Evolutionary conservation across 2,888 invertebrate species (phyloP), one percentile per base, ranked within the genome.

Genomic region (Chelonus formosanus): DNA sequence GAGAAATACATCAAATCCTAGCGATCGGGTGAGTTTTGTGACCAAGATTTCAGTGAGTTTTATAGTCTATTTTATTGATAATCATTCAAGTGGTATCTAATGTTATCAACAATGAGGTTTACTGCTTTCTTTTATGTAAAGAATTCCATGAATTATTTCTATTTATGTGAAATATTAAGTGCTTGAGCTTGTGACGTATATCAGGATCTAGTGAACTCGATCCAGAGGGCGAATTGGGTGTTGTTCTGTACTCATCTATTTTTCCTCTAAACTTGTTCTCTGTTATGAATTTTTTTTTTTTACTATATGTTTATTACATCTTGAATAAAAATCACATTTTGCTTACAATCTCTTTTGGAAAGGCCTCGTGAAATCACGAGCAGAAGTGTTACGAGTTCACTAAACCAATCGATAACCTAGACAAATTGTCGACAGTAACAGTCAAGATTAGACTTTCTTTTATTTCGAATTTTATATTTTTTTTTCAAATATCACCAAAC

Each of bases 351-450:
- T 63, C 47, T 35, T 52, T 56, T 43, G 43, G 40, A 53, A 63
- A 52, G 67, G 62, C 67, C 62, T 62, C 62, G 67, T 62, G 54
- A 57, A 67, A 66, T 62, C 67, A 67, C 62, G 45, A 57, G 52
- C 56, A 67, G 48, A 58, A 67, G 61, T 67, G 67, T 67, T 62
- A 62, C 67, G 62, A 67, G 67, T 67, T 57, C 57, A 62, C 56
- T 67, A 67, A 67, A 67, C 61, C 62, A 67, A 67, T 67, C 67
- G 62, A 67, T 67, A 67, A 40, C 64, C 58, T 48, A 59, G 59
- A 31, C 63, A 31, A 47, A 47, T 50, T 48, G 50, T 57, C 55
- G 36, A 44, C 31, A 48, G 67, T 62, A 57, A 57, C 10, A 31
- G 40, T 40, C 6, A 6, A 40, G 6, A 6, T 62, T 62, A 62